These are phyloP conservation scores for Hemistola chrysoprasaria DNA, from an alignment of 2,888 invertebrate genomes.

Conservation along the genomic window DNA sequence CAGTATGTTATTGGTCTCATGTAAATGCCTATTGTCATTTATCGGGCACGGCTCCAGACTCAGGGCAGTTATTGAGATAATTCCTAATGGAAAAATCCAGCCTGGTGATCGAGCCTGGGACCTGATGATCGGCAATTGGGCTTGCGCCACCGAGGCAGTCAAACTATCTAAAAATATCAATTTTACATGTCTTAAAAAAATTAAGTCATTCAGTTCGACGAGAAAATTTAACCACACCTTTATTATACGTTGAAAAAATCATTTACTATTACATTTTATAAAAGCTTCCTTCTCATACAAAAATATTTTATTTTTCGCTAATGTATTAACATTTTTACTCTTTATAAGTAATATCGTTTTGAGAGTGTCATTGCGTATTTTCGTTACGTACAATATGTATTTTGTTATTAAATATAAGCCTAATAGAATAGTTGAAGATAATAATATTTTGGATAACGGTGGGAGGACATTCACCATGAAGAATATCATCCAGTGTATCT, in stretches of 20 bases:
- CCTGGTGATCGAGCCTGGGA: no score
- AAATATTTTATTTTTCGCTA: conserved; percentile 57
- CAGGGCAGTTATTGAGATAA: no score
- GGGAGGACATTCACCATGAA: conserved; percentile 78
- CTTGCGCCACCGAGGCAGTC: no score
- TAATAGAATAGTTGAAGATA: conserved; percentile 43
- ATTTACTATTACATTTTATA: conserved; percentile 45
- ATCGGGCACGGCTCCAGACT: no score
- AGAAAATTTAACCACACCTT: not conserved
- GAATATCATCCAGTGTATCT: conserved; percentile 69
- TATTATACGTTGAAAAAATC: no score
- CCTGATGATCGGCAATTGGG: no score
- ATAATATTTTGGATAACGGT: conserved; percentile 56
- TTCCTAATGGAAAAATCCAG: no score
- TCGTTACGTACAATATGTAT: conserved; percentile 45
- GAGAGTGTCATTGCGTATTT: conserved; percentile 47
- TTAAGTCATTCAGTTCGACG: no score
- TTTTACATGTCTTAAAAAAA: no score
- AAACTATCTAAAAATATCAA: no score
- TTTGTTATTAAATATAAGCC: conserved; percentile 56
- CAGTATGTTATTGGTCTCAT: no score
- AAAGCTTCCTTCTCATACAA: conserved; percentile 60
- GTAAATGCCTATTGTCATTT: no score
- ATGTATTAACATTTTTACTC: conserved; percentile 49
- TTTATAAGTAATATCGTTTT: conserved; percentile 54